Conservation (phyloP, 1,140 invertebrate species). For the Drosophila punjabiensis region DNA sequence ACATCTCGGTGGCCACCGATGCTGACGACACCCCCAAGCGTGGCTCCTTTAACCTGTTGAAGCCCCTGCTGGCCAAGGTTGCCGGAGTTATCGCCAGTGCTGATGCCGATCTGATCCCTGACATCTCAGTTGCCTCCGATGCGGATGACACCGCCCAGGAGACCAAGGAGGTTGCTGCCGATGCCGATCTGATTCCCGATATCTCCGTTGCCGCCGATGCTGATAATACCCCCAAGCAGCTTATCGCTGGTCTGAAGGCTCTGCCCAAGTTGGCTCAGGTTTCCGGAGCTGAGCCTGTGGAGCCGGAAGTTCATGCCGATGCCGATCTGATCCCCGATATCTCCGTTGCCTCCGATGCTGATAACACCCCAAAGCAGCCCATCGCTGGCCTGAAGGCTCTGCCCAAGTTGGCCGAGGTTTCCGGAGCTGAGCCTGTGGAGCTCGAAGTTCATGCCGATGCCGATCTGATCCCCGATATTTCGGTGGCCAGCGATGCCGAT, state of each 20-base stretch:
- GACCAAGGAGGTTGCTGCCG: neutral
- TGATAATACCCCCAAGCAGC: slow-evolving; percentile 8
- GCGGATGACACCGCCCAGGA: slow-evolving; percentile 23
- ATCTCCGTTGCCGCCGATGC: slow-evolving; percentile 60
- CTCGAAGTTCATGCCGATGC: slow-evolving; percentile 4
- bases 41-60: slow-evolving; percentile 12
- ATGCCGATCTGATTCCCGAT: slow-evolving; percentile 56
- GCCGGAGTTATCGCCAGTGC: slow-evolving; percentile 3
- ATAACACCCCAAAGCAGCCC: slow-evolving; percentile 17
- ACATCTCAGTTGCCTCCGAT: slow-evolving; percentile 60
- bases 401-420: neutral
- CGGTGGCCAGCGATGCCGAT: slow-evolving; percentile 59
- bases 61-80: slow-evolving; percentile 6
- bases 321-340: slow-evolving; percentile 42
- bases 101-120: slow-evolving; percentile 56
- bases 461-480: slow-evolving; percentile 52
- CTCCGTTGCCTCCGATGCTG: slow-evolving; percentile 49
- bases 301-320: neutral
- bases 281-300: no score
- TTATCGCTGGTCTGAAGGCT: slow-evolving; percentile 8
- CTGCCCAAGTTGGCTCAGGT: slow-evolving; percentile 1
- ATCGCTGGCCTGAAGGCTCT: slow-evolving; percentile 14
- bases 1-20: slow-evolving; percentile 56
- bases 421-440: slow-evolving; percentile 13
- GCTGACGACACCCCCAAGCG: slow-evolving; percentile 26